Percentiles rank a stretch among this genome's conserved stretches.
Evolutionary conservation across 2,113 vertebrate genomes (phyloP).

Genomic region (Erythrocercus mccallii): DNA sequence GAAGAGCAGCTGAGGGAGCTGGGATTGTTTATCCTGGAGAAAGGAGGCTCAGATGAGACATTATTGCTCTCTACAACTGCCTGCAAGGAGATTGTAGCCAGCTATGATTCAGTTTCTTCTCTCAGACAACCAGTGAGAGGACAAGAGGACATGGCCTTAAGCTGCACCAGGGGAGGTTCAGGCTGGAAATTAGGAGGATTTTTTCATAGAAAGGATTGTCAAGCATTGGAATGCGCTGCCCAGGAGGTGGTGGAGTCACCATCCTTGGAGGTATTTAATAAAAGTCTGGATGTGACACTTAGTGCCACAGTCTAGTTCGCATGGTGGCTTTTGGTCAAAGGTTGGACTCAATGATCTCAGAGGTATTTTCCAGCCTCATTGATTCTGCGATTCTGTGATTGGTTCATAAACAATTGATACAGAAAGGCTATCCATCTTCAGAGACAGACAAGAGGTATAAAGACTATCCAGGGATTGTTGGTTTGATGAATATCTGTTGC

Average conservation of each 20-base stretch:
- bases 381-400: background rate
- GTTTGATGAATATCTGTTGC: background rate
- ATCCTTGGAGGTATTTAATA: background rate
- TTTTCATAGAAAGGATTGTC: background rate
- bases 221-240: background rate
- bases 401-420: background rate
- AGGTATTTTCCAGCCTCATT: background rate
- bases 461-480: background rate
- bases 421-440: background rate
- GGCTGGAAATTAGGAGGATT: background rate
- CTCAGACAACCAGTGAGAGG: background rate
- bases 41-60: background rate
- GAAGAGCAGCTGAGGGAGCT: background rate
- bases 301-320: background rate
- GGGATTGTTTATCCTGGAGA: background rate
- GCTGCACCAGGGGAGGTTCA: background rate
- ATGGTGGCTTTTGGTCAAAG: rapidly evolving
- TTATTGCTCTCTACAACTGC: background rate
- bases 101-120: background rate
- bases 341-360: background rate
- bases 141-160: background rate
- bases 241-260: background rate
- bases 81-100: background rate
- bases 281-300: background rate
- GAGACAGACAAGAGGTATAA: background rate